Conservation (phyloP, 2,113 vertebrate genomes). For the Pollimyrus isidori region DNA sequence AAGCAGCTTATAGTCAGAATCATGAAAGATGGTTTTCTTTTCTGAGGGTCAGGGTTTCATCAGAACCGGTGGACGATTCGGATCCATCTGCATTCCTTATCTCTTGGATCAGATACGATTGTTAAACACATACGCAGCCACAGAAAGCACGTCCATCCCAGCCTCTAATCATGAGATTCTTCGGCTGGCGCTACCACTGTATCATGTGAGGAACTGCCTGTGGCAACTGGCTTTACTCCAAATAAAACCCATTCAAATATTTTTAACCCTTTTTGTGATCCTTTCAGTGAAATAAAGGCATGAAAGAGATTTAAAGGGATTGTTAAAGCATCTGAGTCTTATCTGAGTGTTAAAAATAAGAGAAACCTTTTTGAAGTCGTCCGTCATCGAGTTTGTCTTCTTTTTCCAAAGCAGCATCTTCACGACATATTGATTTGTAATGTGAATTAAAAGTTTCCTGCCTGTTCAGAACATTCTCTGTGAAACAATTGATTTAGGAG, state of each 20-base stretch:
- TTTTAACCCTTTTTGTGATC: conserved; percentile 10
- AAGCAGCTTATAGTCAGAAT: not conserved
- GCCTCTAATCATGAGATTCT: conserved; percentile 15
- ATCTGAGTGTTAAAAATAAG: not conserved
- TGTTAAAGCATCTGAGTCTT: not conserved
- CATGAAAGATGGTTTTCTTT: not conserved
- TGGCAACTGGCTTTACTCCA: conserved; percentile 4
- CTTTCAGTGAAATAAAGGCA: not conserved
- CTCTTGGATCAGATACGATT: not conserved
- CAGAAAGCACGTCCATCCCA: not conserved
- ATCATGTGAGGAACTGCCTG: conserved; percentile 19
- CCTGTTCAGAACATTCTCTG: not conserved
- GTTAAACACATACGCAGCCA: not conserved
- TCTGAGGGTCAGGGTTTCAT: not conserved
- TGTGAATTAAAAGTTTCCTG: not conserved
- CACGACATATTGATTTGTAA: not conserved
- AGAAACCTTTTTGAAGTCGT: not conserved
- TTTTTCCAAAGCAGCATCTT: not conserved
- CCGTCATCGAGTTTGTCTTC: not conserved
- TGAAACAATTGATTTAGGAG: not conserved
- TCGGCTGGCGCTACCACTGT: not conserved
- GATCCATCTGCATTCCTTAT: not conserved
- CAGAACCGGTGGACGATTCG: not conserved
- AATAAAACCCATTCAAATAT: conserved; percentile 1
- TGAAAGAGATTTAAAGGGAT: not conserved